Percentiles rank a stretch among this genome's conserved stretches.
Evolutionary conservation across 2,797 vertebrate species (phyloP).

Genomic region (Heteromormyrus szaboi): DNA sequence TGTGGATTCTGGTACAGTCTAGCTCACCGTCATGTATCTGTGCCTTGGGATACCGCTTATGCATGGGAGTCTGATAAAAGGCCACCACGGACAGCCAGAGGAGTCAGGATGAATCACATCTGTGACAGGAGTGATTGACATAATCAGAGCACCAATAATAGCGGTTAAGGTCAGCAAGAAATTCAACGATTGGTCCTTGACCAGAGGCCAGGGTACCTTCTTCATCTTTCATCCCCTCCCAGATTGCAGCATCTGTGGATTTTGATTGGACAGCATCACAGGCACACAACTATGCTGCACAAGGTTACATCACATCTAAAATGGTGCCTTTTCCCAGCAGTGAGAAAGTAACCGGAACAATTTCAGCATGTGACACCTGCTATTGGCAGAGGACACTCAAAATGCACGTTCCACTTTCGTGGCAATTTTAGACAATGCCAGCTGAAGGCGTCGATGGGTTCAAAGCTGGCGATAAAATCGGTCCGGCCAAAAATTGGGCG

Average conservation of each 20-base stretch:
- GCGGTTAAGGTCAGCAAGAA: not conserved
- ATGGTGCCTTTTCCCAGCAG: not conserved
- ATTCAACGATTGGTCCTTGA: not conserved
- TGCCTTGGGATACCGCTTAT: not conserved
- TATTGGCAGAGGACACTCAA: not conserved
- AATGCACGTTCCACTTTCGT: not conserved
- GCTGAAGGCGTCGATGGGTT: not conserved
- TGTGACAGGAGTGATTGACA: not conserved
- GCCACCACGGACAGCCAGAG: not conserved
- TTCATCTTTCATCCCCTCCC: not conserved
- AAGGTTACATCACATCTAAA: not conserved
- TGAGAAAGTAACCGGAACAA: not conserved
- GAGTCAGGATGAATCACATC: not conserved
- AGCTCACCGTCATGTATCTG: not conserved
- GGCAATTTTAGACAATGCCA: not conserved
- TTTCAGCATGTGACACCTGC: not conserved
- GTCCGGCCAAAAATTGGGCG: not conserved
- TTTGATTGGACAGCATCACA: not conserved
- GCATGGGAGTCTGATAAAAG: not conserved
- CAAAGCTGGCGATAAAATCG: not conserved
- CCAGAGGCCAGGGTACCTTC: not conserved
- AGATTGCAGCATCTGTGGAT: not conserved
- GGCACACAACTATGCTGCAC: not conserved
- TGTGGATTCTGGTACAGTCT: not conserved
- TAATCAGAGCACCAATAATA: not conserved